Evolutionary conservation across 1,140 invertebrate genomes (phyloP).

Genomic region (Latrodectus geometricus): DNA sequence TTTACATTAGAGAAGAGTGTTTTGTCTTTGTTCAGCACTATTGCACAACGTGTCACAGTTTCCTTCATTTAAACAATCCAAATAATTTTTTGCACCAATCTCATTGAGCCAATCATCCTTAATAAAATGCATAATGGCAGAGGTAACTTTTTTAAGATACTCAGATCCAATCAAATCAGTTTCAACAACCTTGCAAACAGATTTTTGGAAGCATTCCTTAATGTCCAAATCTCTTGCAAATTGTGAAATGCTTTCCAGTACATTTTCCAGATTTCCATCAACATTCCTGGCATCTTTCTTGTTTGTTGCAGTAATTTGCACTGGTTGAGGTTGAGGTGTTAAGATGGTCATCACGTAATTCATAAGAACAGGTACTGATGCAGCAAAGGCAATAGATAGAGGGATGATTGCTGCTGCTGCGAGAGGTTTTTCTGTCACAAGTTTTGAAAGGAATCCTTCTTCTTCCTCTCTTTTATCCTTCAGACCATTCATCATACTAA

Average conservation of each 20-base stretch:
- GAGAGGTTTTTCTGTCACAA: conserved; percentile 24
- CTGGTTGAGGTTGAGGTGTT: neutral
- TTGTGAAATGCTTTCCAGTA: conserved; percentile 13
- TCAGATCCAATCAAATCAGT: neutral
- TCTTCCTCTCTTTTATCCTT: conserved; percentile 6
- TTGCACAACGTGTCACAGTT: conserved; percentile 41
- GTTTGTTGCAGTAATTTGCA: conserved; percentile 22
- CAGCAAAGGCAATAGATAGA: conserved; percentile 6
- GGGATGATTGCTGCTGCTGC: conserved; percentile 31
- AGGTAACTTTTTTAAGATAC: conserved; percentile 25
- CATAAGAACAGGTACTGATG: conserved; percentile 40
- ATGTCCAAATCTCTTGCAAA: conserved; percentile 24
- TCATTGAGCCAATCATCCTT: conserved; percentile 44
- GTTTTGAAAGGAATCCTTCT: conserved; percentile 17
- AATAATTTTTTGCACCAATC: conserved; percentile 5
- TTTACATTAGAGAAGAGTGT: too few relatives aligned
- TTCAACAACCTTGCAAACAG: conserved; percentile 22
- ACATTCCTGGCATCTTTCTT: conserved; percentile 24
- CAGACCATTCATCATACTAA: conserved; percentile 24
- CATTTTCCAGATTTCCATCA: neutral
- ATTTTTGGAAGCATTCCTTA: conserved; percentile 37
- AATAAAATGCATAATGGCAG: neutral
- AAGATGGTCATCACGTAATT: conserved; percentile 46
- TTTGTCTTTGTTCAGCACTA: neutral
- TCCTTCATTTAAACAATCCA: conserved; percentile 33